A percentile compares a stretch with the other conserved stretches of the same genome.
phyloP scores from a whole-genome alignment of 2,888 invertebrate genomes.

The Brachypterus glaber region DNA sequence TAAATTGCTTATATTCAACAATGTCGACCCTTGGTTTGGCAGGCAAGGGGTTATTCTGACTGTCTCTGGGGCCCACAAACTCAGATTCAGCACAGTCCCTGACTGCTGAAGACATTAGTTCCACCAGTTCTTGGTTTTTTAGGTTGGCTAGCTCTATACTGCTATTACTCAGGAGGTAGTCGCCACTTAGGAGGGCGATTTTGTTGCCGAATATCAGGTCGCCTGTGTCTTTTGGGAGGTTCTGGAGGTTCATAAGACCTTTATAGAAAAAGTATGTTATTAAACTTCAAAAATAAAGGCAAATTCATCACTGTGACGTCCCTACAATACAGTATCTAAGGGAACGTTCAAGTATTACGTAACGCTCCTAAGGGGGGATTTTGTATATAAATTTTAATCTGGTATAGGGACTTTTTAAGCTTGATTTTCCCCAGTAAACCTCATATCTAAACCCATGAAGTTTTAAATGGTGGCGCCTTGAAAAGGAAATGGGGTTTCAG shows the following conservation, averaged over 20 bases:
- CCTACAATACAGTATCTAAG: too few species aligned
- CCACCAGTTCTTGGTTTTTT: slow-evolving; percentile 72
- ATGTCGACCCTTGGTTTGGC: slow-evolving; percentile 46
- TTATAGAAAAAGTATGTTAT: too few species aligned
- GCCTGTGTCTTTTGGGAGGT: slow-evolving; percentile 44
- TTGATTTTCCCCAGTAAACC: too few species aligned
- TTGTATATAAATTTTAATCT: too few species aligned
- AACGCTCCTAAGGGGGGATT: too few species aligned
- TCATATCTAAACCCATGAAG: too few species aligned
- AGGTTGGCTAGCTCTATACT: slow-evolving; percentile 78
- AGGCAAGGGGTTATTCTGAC: slow-evolving; percentile 76
- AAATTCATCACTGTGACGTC: too few species aligned
- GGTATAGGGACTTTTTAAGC: too few species aligned
- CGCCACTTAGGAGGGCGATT: slow-evolving; percentile 82
- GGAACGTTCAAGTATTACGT: too few species aligned
- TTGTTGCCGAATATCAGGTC: slow-evolving; percentile 94
- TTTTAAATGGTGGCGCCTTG: too few species aligned
- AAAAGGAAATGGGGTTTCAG: too few species aligned
- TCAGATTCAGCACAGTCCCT: slow-evolving; percentile 85
- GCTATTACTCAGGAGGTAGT: slow-evolving; percentile 82
- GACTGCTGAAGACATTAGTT: slow-evolving; percentile 81
- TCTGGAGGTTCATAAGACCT: slow-evolving; percentile 32
- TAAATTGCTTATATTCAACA: slow-evolving; percentile 29
- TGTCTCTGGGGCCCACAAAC: slow-evolving; percentile 75
- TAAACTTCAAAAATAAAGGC: too few species aligned